phyloP scores from a whole-genome alignment of 2,113 vertebrate genomes.

The Atractosteus spatula region DNA sequence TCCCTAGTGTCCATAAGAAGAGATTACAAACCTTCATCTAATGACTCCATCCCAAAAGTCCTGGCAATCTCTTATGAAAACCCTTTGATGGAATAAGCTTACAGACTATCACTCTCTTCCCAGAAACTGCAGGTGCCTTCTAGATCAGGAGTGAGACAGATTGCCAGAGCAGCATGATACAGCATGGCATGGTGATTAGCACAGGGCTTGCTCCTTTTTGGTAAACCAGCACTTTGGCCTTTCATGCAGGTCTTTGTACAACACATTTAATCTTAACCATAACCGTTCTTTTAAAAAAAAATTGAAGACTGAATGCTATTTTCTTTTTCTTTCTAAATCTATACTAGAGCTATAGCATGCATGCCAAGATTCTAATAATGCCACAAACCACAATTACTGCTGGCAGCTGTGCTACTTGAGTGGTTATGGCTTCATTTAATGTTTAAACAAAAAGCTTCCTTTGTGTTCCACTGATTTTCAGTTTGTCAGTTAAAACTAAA shows the following conservation, averaged over 20 bases:
- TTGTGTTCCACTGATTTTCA: neutral
- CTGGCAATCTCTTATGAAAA: slow-evolving; percentile 13
- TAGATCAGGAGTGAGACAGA: slow-evolving; percentile 64
- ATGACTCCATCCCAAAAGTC: neutral
- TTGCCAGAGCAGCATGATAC: slow-evolving; percentile 67
- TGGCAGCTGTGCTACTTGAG: neutral
- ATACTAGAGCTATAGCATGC: neutral
- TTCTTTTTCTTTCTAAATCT: neutral
- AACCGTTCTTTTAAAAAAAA: slow-evolving; percentile 8
- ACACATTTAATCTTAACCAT: slow-evolving; percentile 11
- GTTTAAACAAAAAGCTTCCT: neutral
- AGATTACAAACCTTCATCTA: slow-evolving; percentile 9
- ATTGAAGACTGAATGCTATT: neutral
- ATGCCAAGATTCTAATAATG: slow-evolving; percentile 12
- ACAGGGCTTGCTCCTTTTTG: slow-evolving; percentile 48
- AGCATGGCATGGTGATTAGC: slow-evolving; percentile 56
- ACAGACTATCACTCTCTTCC: slow-evolving; percentile 35
- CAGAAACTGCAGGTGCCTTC: slow-evolving; percentile 53
- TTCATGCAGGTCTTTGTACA: slow-evolving; percentile 32
- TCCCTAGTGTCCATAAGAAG: slow-evolving; percentile 5
- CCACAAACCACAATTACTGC: neutral
- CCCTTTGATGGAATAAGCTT: slow-evolving; percentile 44
- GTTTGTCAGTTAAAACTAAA: no score
- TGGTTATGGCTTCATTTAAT: neutral
- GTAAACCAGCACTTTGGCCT: slow-evolving; percentile 52